These are phyloP conservation scores for Hedychridium roseum DNA, from an alignment of 2,888 invertebrate species.

Conservation along the genomic window DNA sequence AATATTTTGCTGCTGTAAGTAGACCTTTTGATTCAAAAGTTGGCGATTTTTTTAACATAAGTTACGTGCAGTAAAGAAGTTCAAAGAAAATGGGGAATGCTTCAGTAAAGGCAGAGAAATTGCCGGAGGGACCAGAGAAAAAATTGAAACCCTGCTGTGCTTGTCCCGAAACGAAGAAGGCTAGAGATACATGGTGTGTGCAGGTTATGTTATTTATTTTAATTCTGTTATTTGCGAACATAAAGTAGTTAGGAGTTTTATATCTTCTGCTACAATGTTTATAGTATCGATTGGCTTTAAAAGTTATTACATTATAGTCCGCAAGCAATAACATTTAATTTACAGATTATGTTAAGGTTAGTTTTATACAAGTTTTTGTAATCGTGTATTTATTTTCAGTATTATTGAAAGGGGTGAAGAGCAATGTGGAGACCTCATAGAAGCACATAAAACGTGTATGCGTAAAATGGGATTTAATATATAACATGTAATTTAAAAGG, in stretches of 20 bases:
- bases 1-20: too few relatives aligned
- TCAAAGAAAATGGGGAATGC: slow-evolving; percentile 67
- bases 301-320: too few relatives aligned
- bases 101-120: slow-evolving; percentile 58
- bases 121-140: slow-evolving; percentile 66
- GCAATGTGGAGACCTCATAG: slow-evolving; percentile 87
- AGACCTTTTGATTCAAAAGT: too few relatives aligned
- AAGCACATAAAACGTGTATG: slow-evolving; percentile 98
- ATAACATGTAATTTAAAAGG: slow-evolving; percentile 64
- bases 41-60: too few relatives aligned
- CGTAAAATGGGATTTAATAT: slow-evolving; percentile 94
- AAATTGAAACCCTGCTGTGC: slow-evolving; percentile 96
- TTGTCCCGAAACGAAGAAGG: slow-evolving; percentile 94
- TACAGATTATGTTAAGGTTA: too few relatives aligned
- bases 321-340: too few relatives aligned
- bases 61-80: too few relatives aligned
- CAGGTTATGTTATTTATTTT: slow-evolving; percentile 16
- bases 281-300: too few relatives aligned
- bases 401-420: slow-evolving; percentile 92
- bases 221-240: too few relatives aligned
- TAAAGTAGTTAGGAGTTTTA: too few relatives aligned
- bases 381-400: slow-evolving; percentile 71
- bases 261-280: too few relatives aligned
- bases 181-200: slow-evolving; percentile 87
- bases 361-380: not conserved